A percentile compares a stretch with the other conserved stretches of the same genome.
Evolutionary conservation across 2,888 invertebrate species (phyloP).

Genomic region (Idaea biselata): DNA sequence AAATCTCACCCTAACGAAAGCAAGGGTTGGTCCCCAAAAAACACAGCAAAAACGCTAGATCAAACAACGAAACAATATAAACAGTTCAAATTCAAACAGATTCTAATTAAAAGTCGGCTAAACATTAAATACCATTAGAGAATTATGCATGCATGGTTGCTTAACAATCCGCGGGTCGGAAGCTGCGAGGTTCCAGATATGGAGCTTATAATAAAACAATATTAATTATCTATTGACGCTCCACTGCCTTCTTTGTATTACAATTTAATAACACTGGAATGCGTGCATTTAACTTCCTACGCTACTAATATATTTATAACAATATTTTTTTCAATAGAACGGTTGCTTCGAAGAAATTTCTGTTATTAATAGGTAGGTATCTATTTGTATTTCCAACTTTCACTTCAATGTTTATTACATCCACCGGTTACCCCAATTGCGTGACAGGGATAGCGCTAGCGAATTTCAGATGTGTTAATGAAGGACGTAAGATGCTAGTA

Average conservation of each 20-base stretch:
- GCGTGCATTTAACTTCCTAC: conserved; percentile 1
- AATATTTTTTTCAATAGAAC: no score
- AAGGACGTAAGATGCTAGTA: no score
- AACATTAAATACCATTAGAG: conserved; percentile 14
- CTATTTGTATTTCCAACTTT: no score
- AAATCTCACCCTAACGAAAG: not conserved
- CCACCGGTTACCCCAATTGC: no score
- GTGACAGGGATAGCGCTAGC: no score
- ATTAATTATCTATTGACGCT: conserved; percentile 33
- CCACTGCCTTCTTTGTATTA: conserved; percentile 27
- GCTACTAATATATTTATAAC: not conserved
- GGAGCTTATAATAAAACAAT: conserved; percentile 33
- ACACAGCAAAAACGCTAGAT: not conserved
- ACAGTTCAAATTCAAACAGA: conserved; percentile 5
- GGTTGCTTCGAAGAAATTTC: no score
- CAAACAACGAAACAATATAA: not conserved
- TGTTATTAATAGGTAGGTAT: no score
- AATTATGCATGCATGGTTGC: conserved; percentile 14
- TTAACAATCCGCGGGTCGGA: conserved; percentile 6
- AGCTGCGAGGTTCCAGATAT: conserved; percentile 23
- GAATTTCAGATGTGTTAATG: no score
- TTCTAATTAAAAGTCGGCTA: conserved; percentile 14
- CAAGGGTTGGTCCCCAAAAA: not conserved
- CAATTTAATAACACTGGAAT: conserved; percentile 10
- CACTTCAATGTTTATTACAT: no score